Conservation (phyloP, 1,140 invertebrate species). For the Drosophila ficusphila region DNA sequence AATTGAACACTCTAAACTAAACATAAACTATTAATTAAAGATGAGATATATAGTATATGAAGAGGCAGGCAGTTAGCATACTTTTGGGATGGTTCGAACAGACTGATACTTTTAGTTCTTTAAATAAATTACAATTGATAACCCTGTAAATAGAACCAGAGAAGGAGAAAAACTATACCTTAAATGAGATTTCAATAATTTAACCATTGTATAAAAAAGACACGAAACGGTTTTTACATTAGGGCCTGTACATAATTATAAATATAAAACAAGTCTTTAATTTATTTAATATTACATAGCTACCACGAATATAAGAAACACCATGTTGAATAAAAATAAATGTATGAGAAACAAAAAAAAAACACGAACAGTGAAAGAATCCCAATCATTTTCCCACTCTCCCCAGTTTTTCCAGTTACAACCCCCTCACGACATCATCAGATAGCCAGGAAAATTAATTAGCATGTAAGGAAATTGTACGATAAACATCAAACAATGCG, state of each 20-base stretch:
- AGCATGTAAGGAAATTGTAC: constrained; percentile 72
- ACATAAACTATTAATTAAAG: constrained; percentile 27
- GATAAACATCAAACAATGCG: constrained; percentile 69
- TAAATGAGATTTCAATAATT: constrained; percentile 14
- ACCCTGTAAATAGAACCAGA: constrained; percentile 46
- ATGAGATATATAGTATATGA: constrained; percentile 12
- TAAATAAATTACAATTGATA: constrained; percentile 44
- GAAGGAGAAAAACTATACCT: background rate
- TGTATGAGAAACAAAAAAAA: constrained; percentile 7
- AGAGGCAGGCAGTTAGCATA: constrained; percentile 22
- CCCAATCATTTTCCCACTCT: constrained; percentile 36
- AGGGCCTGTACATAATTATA: constrained; percentile 50
- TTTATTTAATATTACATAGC: constrained; percentile 56
- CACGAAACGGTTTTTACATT: constrained; percentile 37
- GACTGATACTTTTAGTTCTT: constrained; percentile 79
- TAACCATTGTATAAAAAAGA: constrained; percentile 38
- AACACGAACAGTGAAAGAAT: background rate
- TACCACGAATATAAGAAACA: constrained; percentile 12
- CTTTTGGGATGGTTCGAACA: constrained; percentile 58
- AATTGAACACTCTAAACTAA: constrained; percentile 26
- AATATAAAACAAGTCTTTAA: constrained; percentile 30
- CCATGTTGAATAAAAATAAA: constrained; percentile 51
- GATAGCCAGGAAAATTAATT: constrained; percentile 63
- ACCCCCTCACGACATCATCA: constrained; percentile 7
- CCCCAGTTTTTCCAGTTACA: background rate